Percentiles rank a stretch among this genome's conserved stretches.
These are phyloP conservation scores for Drosophila mayaguana DNA, from an alignment of 2,888 invertebrate genomes.

Conservation along the genomic window DNA sequence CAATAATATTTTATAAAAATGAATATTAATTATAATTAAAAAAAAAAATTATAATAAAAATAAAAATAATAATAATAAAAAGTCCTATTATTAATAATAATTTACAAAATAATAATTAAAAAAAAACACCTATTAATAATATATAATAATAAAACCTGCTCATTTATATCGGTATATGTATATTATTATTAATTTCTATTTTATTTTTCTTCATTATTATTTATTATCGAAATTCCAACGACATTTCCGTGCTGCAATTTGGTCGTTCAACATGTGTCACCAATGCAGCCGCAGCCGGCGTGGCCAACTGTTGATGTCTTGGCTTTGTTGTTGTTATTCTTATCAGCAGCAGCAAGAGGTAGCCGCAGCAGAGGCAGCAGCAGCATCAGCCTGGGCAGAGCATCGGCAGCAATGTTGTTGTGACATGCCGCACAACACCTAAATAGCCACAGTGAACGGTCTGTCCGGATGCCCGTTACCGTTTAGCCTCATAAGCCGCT, in stretches of 20 bases:
- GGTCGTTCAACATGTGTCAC: constrained; percentile 54
- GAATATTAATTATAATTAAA: too few relatives aligned
- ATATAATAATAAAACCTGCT: too few relatives aligned
- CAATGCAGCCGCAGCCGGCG: constrained; percentile 29
- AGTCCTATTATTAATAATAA: too few relatives aligned
- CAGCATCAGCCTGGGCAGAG: constrained; percentile 12
- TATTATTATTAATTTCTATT: neutral
- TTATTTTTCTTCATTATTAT: neutral
- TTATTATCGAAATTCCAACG: neutral
- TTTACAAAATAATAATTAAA: too few relatives aligned
- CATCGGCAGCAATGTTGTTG: constrained; percentile 46
- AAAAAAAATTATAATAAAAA: too few relatives aligned
- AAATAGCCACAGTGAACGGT: constrained; percentile 12
- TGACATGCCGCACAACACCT: constrained; percentile 65
- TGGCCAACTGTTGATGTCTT: constrained; percentile 55
- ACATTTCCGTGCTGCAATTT: constrained; percentile 20
- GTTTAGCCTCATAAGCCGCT: constrained; percentile 33
- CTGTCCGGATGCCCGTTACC: constrained; percentile 4
- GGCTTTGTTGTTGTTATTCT: constrained; percentile 24
- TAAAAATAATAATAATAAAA: too few relatives aligned
- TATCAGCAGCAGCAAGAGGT: constrained; percentile 26
- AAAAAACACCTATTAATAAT: too few relatives aligned
- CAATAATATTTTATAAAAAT: too few relatives aligned
- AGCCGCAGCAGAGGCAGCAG: neutral
- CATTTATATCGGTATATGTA: too few relatives aligned